These are phyloP conservation scores for Hyles vespertilio DNA, from an alignment of 1,140 invertebrate species.

Conservation along the genomic window DNA sequence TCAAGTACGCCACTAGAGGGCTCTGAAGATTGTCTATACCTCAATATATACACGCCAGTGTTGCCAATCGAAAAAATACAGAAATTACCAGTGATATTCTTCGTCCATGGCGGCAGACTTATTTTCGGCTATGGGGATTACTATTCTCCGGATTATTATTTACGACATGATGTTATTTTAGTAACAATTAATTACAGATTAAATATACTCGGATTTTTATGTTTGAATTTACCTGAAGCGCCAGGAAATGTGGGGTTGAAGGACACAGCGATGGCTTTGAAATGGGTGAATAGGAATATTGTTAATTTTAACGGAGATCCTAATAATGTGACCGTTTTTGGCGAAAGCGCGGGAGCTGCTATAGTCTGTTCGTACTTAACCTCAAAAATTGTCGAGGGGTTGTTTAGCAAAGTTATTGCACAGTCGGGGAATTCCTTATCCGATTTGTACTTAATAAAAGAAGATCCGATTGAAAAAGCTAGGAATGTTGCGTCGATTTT, in stretches of 20 bases:
- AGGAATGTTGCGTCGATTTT: constrained; percentile 50
- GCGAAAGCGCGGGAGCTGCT: constrained; percentile 84
- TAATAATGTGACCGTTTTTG: constrained; percentile 82
- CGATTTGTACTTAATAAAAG: constrained; percentile 69
- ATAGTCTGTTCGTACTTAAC: constrained; percentile 81
- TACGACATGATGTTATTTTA: constrained; percentile 80
- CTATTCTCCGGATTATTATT: constrained; percentile 78
- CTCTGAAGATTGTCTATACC: constrained; percentile 67
- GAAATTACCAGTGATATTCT: constrained; percentile 74
- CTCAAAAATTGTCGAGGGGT: constrained; percentile 79
- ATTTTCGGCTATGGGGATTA: constrained; percentile 72
- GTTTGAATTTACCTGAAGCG: constrained; percentile 74
- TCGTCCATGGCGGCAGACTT: constrained; percentile 77
- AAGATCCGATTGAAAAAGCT: constrained; percentile 53
- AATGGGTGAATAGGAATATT: constrained; percentile 71
- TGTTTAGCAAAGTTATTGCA: constrained; percentile 69
- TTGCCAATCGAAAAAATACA: constrained; percentile 42
- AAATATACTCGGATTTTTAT: constrained; percentile 80
- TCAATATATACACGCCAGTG: constrained; percentile 65
- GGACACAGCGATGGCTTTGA: constrained; percentile 77
- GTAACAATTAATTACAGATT: constrained; percentile 84
- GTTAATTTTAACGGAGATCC: constrained; percentile 83
- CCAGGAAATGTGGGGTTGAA: constrained; percentile 82
- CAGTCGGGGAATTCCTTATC: constrained; percentile 80
- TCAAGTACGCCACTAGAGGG: constrained; percentile 58